A percentile compares a stretch with the other conserved stretches of the same genome.
These are phyloP conservation scores for Acronicta alni DNA, from an alignment of 2,888 invertebrate genomes.

Conservation along the genomic window DNA sequence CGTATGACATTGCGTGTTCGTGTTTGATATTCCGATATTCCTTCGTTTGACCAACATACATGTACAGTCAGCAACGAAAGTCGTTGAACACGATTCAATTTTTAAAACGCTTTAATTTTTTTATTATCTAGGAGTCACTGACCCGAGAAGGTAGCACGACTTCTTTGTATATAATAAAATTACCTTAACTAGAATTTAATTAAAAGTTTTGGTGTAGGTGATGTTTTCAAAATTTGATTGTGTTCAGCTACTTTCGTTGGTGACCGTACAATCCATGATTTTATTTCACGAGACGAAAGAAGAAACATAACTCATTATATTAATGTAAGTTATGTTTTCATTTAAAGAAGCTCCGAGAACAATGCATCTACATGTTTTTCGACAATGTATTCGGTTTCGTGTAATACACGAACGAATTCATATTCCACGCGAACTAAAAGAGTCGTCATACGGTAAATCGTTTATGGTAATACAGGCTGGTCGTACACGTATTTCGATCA, in stretches of 20 bases:
- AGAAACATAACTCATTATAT: conserved; percentile 26
- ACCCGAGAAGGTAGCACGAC: too few species aligned
- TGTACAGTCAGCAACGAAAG: too few species aligned
- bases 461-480: conserved; percentile 82
- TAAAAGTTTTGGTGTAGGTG: too few species aligned
- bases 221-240: too few species aligned
- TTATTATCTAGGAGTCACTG: too few species aligned
- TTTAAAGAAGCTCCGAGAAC: conserved; percentile 65
- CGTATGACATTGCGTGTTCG: conserved; percentile 7
- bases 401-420: conserved; percentile 80
- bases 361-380: conserved; percentile 71
- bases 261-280: conserved; percentile 14
- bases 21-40: conserved; percentile 1
- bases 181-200: too few species aligned
- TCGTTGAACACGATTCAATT: too few species aligned
- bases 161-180: too few species aligned
- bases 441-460: conserved; percentile 83
- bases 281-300: conserved; percentile 27
- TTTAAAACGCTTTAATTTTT: too few species aligned
- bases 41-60: too few species aligned
- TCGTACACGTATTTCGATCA: conserved; percentile 83
- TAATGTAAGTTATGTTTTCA: conserved; percentile 36
- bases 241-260: too few species aligned
- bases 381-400: conserved; percentile 81
- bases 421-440: conserved; percentile 83